Percentiles rank a stretch among this genome's conserved stretches.
Conservation (phyloP, 1,140 invertebrate species). For the Pseudomyrmex gracilis region DNA sequence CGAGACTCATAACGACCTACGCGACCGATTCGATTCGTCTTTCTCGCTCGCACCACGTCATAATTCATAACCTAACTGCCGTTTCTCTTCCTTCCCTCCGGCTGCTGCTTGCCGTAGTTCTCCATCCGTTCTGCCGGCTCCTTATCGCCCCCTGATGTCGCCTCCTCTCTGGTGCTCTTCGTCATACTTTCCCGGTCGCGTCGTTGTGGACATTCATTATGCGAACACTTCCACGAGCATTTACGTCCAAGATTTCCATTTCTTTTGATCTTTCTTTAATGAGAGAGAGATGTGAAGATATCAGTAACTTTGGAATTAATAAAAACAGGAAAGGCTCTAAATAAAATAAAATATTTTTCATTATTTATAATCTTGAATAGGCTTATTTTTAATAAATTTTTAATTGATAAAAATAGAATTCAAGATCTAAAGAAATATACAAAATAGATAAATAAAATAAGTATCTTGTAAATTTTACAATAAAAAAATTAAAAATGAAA, state of each 20-base stretch:
- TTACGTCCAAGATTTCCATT: not conserved
- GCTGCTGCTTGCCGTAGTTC: constrained; percentile 50
- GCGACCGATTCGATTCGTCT: constrained; percentile 80
- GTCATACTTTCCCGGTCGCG: constrained; percentile 43
- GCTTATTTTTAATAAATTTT: constrained; percentile 8
- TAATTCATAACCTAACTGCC: constrained; percentile 85
- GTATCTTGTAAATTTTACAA: not conserved
- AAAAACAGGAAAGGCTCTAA: not conserved
- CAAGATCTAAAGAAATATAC: too few species aligned
- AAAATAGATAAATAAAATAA: too few species aligned
- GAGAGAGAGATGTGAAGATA: not conserved
- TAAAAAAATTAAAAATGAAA: not conserved
- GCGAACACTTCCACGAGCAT: constrained; percentile 21
- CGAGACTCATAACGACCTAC: constrained; percentile 75
- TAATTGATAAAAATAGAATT: not conserved
- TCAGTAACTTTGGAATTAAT: not conserved
- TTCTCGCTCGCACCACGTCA: constrained; percentile 80
- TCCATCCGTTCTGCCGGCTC: constrained; percentile 66
- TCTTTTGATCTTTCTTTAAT: constrained; percentile 6
- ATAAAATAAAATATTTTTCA: not conserved
- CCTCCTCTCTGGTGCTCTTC: constrained; percentile 49
- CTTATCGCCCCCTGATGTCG: constrained; percentile 65
- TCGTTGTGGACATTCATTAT: constrained; percentile 53
- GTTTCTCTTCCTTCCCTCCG: constrained; percentile 66
- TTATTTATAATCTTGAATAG: constrained; percentile 8